Conservation (phyloP, 2,113 vertebrate species). For the Bufo gargarizans region DNA sequence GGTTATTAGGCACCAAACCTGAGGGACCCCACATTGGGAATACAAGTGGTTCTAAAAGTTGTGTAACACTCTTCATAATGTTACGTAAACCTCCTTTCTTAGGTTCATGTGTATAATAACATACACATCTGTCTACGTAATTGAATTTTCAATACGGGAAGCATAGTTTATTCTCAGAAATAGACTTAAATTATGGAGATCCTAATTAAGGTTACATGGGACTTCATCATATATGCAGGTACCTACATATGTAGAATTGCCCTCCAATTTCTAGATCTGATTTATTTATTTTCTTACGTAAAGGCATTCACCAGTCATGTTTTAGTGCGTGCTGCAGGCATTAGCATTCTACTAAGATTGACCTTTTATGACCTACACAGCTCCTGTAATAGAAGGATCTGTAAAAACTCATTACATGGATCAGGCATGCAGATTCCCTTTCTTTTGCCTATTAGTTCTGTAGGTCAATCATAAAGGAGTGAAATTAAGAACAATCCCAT, state of each 20-base stretch:
- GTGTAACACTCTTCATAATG: background rate
- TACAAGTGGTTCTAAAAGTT: background rate
- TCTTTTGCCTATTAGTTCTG: constrained; percentile 22
- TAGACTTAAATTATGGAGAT: background rate
- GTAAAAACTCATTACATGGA: constrained; percentile 54
- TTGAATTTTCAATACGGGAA: background rate
- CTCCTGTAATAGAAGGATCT: constrained; percentile 50
- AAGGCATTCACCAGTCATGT: constrained; percentile 42
- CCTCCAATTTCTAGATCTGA: constrained; percentile 19
- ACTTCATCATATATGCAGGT: constrained; percentile 2
- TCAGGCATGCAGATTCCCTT: constrained; percentile 50
- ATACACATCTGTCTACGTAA: background rate
- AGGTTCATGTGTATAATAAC: background rate
- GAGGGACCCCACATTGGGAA: background rate
- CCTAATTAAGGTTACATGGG: constrained; percentile 4
- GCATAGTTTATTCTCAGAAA: background rate
- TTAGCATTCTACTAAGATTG: constrained; percentile 52
- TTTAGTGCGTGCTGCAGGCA: constrained; percentile 29
- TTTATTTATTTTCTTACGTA: constrained; percentile 44
- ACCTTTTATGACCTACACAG: constrained; percentile 50
- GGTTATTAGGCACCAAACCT: background rate
- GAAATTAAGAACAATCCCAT: constrained; percentile 20
- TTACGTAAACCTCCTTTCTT: background rate
- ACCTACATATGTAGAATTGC: background rate
- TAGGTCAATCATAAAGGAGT: constrained; percentile 39